Evolutionary conservation across 2,113 vertebrate genomes (phyloP), one percentile per base, ranked within the genome.

Genomic region (Leptocoma aspasia): DNA sequence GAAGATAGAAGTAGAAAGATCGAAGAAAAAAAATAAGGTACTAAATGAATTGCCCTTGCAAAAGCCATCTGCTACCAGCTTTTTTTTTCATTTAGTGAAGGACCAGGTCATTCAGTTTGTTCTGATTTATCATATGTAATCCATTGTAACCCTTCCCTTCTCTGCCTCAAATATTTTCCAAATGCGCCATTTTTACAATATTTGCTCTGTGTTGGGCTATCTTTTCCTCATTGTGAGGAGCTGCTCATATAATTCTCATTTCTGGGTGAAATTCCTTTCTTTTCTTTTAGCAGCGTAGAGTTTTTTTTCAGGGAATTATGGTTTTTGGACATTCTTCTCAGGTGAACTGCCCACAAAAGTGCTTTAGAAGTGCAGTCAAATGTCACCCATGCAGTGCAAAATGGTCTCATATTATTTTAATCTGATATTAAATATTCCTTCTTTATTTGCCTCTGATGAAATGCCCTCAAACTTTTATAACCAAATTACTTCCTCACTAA

Each of bases 1-100:
- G 86, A 88, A 94, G 63, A 92, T 3, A 54, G 75, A 96, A 91
- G 50, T 21, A 72, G 63, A 86, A 84, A 89, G 66, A 49, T 13
- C 7, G 33, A 85, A 94, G 35, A 16, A 92, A 89, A 90, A 90
- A 44, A 45, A 41, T 20, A 52, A 35, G 22, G 2, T 31, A 50
- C 22, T 63, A 83, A 89, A 92, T 86, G 21, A 92, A 88, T 73
- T 95, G 50, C 15, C 30, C 68, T 86, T 93, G 68, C 30, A 47
- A 77, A 92, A 86, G 39, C 94, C 95, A 93, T 70, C 94, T 97
- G 85, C 79, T 82, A 61, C 63, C 41, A 66, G 28, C 3, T 57
- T 83, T 91, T 59, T 92, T 65, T 23, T 26, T 69, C 31, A 90
- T 73, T 79, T 69, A 57, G 18, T 56, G 33, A 61, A 85, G 17